Conservation (phyloP, 2,113 vertebrate genomes). For the Macquaria australasica region DNA sequence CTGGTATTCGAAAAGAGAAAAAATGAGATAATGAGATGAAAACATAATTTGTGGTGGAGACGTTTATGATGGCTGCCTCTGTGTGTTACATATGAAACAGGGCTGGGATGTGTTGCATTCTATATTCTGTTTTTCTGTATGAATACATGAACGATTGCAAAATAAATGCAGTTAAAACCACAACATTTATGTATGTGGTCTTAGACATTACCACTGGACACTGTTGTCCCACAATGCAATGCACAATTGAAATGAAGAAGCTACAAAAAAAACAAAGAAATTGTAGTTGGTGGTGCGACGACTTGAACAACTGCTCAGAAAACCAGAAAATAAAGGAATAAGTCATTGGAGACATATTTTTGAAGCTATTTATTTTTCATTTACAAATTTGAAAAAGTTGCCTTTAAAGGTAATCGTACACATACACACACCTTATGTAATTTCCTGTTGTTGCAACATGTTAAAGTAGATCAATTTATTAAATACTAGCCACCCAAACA, state of each 20-base stretch:
- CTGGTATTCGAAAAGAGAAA: conserved; percentile 32
- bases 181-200: background rate
- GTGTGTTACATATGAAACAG: conserved; percentile 30
- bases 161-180: conserved; percentile 29
- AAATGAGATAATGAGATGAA: conserved; percentile 54
- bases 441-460: background rate
- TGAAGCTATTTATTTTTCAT: background rate
- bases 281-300: background rate
- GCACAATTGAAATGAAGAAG: background rate
- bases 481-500: background rate
- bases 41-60: conserved; percentile 44
- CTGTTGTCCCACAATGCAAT: background rate
- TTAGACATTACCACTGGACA: background rate
- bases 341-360: too few relatives aligned
- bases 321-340: background rate
- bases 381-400: background rate
- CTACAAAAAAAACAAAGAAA: background rate
- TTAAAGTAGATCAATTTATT: background rate
- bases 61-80: conserved; percentile 26
- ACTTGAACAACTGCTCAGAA: background rate
- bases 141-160: conserved; percentile 12
- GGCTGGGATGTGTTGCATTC: conserved; percentile 14
- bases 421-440: background rate
- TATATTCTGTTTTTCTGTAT: conserved; percentile 1
- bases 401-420: background rate